Evolutionary conservation across 2,797 vertebrate species (phyloP).

Genomic region (Dryobates pubescens): DNA sequence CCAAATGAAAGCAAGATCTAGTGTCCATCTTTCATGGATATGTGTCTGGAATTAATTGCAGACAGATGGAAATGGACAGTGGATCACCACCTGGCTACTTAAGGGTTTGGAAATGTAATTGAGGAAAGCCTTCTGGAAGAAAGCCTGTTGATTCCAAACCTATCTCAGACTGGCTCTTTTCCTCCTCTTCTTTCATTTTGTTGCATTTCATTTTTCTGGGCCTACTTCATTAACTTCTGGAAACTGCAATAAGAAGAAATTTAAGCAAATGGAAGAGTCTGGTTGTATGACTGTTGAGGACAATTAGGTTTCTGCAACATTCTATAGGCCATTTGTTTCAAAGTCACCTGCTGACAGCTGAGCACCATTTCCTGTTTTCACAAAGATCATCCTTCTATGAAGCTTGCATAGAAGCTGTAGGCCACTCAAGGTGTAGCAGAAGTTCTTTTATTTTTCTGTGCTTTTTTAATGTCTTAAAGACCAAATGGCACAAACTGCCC

Average conservation of each 20-base stretch:
- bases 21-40: not conserved
- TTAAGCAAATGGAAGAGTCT: not conserved
- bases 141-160: not conserved
- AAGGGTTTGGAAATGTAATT: not conserved
- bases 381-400: not conserved
- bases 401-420: not conserved
- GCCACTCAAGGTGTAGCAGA: not conserved
- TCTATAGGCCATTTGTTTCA: not conserved
- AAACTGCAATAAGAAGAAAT: not conserved
- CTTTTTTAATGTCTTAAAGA: not conserved
- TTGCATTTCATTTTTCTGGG: not conserved
- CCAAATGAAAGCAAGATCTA: not conserved
- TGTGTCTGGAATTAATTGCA: not conserved
- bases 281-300: accelerated
- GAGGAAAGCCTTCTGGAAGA: not conserved
- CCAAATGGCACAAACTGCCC: not conserved
- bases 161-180: not conserved
- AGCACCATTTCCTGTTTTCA: not conserved
- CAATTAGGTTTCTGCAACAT: not conserved
- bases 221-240: not conserved
- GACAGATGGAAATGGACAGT: not conserved
- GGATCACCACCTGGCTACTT: not conserved
- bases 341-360: not conserved
- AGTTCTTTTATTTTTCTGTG: not conserved
- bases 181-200: not conserved